Conservation (phyloP, 2,888 invertebrate species). For the Gandaritis pyraliata region DNA sequence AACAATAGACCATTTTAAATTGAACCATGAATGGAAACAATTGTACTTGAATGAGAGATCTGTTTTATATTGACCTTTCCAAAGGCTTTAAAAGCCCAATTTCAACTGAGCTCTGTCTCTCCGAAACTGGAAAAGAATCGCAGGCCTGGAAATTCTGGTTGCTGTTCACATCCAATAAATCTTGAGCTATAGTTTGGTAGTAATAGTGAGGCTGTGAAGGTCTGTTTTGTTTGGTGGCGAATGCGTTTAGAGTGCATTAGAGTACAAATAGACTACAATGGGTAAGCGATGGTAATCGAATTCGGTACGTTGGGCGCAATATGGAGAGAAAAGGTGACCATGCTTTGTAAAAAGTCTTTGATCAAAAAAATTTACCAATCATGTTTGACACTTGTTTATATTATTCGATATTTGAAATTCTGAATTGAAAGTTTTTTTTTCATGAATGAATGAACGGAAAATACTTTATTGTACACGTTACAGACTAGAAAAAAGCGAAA, state of each 20-base stretch:
- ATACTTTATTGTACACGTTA: too few species aligned
- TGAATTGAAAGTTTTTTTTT: background rate
- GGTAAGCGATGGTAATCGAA: slow-evolving; percentile 69
- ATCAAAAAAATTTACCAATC: background rate
- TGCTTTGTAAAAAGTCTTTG: slow-evolving; percentile 9
- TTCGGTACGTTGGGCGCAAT: slow-evolving; percentile 60
- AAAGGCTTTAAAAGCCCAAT: slow-evolving; percentile 24
- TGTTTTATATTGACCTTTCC: slow-evolving; percentile 40
- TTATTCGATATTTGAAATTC: too few species aligned
- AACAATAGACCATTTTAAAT: slow-evolving; percentile 41
- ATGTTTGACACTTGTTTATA: too few species aligned
- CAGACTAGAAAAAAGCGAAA: too few species aligned
- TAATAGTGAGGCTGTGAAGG: slow-evolving; percentile 41
- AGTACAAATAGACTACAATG: slow-evolving; percentile 66
- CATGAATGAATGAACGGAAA: too few species aligned
- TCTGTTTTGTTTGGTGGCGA: slow-evolving; percentile 47
- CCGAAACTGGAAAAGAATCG: slow-evolving; percentile 8
- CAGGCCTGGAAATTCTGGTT: slow-evolving; percentile 27
- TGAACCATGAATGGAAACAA: slow-evolving; percentile 46
- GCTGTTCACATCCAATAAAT: slow-evolving; percentile 34
- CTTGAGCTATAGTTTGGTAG: slow-evolving; percentile 41
- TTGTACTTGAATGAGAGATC: slow-evolving; percentile 41
- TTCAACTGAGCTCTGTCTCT: slow-evolving; percentile 14
- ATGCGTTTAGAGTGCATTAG: slow-evolving; percentile 60
- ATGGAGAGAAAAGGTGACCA: slow-evolving; percentile 50